phyloP scores from a whole-genome alignment of 2,888 invertebrate species.

The Agriotes lineatus region DNA sequence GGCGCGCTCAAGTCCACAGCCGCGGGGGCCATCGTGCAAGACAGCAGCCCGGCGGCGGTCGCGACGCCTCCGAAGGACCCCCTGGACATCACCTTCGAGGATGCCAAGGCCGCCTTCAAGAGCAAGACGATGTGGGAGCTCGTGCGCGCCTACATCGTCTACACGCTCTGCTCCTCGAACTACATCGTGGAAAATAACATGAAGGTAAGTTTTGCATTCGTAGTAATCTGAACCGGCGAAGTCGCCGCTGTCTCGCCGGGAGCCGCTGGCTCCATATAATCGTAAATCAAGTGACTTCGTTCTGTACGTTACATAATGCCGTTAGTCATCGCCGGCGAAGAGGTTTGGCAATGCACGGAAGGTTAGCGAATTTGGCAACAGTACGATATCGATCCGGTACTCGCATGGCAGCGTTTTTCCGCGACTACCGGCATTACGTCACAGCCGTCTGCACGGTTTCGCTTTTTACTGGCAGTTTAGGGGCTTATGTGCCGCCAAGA shows the following conservation, averaged over 20 bases:
- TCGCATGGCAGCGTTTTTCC: too few relatives aligned
- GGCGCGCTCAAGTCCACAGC: constrained; percentile 57
- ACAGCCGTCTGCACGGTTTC: too few relatives aligned
- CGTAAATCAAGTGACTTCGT: neutral
- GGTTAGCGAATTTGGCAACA: constrained; percentile 13
- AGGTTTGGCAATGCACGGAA: constrained; percentile 17
- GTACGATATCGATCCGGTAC: constrained; percentile 16
- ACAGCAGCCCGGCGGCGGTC: constrained; percentile 25
- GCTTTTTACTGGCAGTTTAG: too few relatives aligned
- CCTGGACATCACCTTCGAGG: constrained; percentile 87
- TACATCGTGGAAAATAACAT: constrained; percentile 92
- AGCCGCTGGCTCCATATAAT: neutral
- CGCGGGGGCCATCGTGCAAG: constrained; percentile 43
- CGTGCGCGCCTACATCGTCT: constrained; percentile 90
- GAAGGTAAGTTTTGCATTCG: constrained; percentile 77
- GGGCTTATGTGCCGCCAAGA: too few relatives aligned
- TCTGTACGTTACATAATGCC: constrained; percentile 1
- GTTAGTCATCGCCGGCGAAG: neutral
- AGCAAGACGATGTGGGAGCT: constrained; percentile 96
- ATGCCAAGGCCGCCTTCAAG: constrained; percentile 92
- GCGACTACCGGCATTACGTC: too few relatives aligned
- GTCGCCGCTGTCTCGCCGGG: neutral
- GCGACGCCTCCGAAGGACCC: constrained; percentile 70
- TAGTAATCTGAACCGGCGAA: neutral
- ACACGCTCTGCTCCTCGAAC: constrained; percentile 89